Percentiles rank a stretch among this genome's conserved stretches.
These are phyloP conservation scores for Crenuchus spilurus DNA, from an alignment of 2,797 vertebrate species.

Conservation along the genomic window DNA sequence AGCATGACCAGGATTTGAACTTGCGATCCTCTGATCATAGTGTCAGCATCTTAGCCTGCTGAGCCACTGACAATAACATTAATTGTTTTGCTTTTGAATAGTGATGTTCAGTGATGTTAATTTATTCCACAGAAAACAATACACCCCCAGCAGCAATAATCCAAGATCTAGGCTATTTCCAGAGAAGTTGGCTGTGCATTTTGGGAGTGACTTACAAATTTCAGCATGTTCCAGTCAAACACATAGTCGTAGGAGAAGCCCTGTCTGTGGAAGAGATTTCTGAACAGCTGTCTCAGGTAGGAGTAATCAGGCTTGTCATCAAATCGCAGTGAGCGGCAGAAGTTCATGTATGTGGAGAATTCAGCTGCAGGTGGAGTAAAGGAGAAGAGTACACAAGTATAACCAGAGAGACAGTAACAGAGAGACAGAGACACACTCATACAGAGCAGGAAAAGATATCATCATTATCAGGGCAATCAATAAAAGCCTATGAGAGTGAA, in stretches of 20 bases:
- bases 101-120: too few relatives aligned
- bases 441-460: not conserved
- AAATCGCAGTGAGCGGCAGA: slow-evolving; percentile 94
- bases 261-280: slow-evolving; percentile 96
- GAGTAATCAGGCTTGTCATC: slow-evolving; percentile 98
- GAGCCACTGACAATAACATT: too few relatives aligned
- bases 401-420: not conserved
- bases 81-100: too few relatives aligned
- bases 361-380: slow-evolving; percentile 78
- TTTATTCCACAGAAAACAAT: too few relatives aligned
- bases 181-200: not conserved
- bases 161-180: not conserved
- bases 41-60: too few relatives aligned
- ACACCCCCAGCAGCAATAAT: too few relatives aligned
- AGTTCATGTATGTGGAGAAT: slow-evolving; percentile 97
- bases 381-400: not conserved
- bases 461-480: not conserved
- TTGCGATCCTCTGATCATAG: too few relatives aligned
- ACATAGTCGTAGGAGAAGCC: slow-evolving; percentile 98
- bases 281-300: slow-evolving; percentile 93
- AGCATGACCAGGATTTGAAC: too few relatives aligned
- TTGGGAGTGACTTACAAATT: slow-evolving; percentile 85
- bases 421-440: not conserved
- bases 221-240: slow-evolving; percentile 99
- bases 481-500: not conserved